These are phyloP conservation scores for Apotomis turbidana DNA, from an alignment of 2,888 invertebrate species.

Conservation along the genomic window DNA sequence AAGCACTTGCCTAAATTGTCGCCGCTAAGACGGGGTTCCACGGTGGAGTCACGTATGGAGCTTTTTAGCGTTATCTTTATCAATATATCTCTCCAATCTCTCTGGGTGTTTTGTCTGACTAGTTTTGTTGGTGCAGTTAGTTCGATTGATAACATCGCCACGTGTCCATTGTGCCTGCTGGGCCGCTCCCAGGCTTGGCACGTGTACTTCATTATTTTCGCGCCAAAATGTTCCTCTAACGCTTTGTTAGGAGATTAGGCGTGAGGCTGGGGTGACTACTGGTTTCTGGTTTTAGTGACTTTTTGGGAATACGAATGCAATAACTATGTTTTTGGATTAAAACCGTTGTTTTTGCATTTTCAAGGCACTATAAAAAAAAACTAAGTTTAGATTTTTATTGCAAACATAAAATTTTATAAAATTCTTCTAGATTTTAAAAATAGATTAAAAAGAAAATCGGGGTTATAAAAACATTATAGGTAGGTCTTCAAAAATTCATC, in stretches of 20 bases:
- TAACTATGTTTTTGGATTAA: not conserved
- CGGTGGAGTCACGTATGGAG: constrained; percentile 43
- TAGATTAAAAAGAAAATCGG: no score
- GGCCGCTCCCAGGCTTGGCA: constrained; percentile 57
- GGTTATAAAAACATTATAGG: no score
- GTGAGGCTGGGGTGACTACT: constrained; percentile 58
- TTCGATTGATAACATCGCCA: constrained; percentile 75
- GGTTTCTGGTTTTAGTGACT: constrained; percentile 44
- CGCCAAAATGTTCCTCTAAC: constrained; percentile 81
- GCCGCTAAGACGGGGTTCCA: constrained; percentile 38
- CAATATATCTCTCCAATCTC: constrained; percentile 51
- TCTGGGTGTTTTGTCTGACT: constrained; percentile 60
- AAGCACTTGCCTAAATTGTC: constrained; percentile 39
- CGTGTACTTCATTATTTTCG: constrained; percentile 83
- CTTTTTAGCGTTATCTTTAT: constrained; percentile 45
- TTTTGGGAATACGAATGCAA: constrained; percentile 38
- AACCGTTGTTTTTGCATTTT: not conserved
- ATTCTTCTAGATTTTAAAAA: no score
- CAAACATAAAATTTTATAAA: no score
- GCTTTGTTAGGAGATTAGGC: constrained; percentile 83
- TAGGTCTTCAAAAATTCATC: constrained; percentile 1
- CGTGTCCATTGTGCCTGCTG: constrained; percentile 59
- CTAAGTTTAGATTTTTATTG: no score
- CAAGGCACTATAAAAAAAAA: no score
- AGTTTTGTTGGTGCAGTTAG: constrained; percentile 59